Base-by-base conservation (phyloP, 2,888 invertebrate genomes). In the Helobdella robusta region DNA sequence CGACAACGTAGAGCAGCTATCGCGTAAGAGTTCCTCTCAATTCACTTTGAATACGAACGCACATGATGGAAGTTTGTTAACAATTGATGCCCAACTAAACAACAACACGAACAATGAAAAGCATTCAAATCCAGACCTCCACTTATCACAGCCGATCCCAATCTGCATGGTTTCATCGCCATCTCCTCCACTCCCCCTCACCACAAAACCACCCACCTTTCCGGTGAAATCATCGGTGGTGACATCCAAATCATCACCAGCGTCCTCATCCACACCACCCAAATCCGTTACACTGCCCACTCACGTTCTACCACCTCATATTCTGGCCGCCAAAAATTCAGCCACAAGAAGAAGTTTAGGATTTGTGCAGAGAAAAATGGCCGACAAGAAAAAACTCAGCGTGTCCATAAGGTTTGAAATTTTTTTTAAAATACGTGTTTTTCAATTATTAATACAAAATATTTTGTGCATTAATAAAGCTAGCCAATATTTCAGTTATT, bases 301-400 rank as follows among this genome's bases (percentile, higher is more conserved):
- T 4, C n/a, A 20, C n/a, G 32, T 32, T 2, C 34, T 35, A 4
- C 32, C 50, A 32, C 28, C 15, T 32, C 50, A 50, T 8, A 28
- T 54, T 28, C 54, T 25, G 5, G 30, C 28, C 50, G 20, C 23
- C 6, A n/a, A 8, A 11, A n/a, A n/a, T 25, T 6, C 50, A 25
- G 11, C 48, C 18, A 6, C 62, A 20, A 35, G 50, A 25, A 50
- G 28, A 25, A 36, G 32, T 11, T 5, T 54, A 32, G 44, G 62
- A 23, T 62, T 50, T 46, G 46, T 44, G n/a, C 62, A 62, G 34
- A 48, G 62, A 23, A 62, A 62, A 25, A 28, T 62, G 30, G 3
- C 28, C 20, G 30, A 4, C 28, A 50, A 50, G 20, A 62, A 62
- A 32, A 62, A 62, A 48, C 62, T 62, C 46, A 62, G 62, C 46